phyloP scores from a whole-genome alignment of 1,140 invertebrate species.

The Megalonaias nervosa region DNA sequence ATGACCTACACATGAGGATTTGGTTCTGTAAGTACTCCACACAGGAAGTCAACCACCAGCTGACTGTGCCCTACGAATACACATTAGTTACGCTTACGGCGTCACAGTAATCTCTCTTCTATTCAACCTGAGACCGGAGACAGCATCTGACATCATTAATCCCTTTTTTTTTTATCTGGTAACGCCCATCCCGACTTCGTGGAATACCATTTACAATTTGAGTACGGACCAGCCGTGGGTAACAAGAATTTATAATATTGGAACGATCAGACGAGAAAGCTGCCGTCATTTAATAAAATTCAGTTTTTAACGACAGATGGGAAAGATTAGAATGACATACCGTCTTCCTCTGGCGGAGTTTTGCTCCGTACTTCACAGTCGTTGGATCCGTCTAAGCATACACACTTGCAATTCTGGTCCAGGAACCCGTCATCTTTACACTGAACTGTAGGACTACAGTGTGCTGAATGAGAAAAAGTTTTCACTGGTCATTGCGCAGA shows the following conservation, averaged over 20 bases:
- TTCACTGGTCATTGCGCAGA: too few species aligned
- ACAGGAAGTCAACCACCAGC: conserved; percentile 53
- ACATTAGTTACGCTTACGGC: conserved; percentile 73
- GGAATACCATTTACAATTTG: too few species aligned
- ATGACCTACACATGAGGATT: conserved; percentile 43
- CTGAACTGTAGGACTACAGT: conserved; percentile 49
- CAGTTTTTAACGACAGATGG: neutral
- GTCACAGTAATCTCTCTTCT: conserved; percentile 55
- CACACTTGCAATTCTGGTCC: conserved; percentile 67
- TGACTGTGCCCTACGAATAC: conserved; percentile 61
- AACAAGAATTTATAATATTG: too few species aligned
- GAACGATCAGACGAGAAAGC: too few species aligned
- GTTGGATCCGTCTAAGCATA: conserved; percentile 58
- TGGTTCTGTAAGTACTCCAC: conserved; percentile 67
- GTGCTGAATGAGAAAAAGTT: conserved; percentile 36
- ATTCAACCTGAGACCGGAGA: too few species aligned
- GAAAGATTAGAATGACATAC: conserved; percentile 9
- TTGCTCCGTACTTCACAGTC: conserved; percentile 43
- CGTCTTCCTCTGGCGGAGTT: conserved; percentile 1
- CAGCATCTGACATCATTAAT: too few species aligned
- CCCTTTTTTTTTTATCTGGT: too few species aligned
- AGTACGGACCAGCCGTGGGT: too few species aligned
- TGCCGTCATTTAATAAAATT: too few species aligned
- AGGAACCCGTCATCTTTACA: conserved; percentile 58
- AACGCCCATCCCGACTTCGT: too few species aligned